Percentiles rank a stretch among this genome's conserved stretches.
Conservation (phyloP, 2,888 invertebrate species). For the Lottia gigantea region DNA sequence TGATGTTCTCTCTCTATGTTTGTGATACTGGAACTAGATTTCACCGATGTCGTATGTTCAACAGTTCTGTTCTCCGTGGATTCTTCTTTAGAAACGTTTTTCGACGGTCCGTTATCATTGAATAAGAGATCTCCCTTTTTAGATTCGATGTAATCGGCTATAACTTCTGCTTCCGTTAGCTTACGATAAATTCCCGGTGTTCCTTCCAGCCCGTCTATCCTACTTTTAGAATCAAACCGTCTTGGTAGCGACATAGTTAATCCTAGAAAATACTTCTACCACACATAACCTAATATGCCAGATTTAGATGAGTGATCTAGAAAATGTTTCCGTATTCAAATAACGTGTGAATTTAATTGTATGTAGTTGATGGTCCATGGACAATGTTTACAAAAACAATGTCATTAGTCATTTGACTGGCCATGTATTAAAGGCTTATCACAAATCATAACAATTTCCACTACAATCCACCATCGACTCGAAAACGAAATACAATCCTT, state of each 20-base stretch:
- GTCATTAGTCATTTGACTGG: neutral
- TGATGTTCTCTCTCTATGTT: neutral
- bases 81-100: neutral
- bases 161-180: conserved; percentile 25
- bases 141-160: conserved; percentile 11
- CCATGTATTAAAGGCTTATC: neutral
- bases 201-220: neutral
- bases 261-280: too few species aligned
- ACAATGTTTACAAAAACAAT: conserved; percentile 10
- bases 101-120: neutral
- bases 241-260: neutral
- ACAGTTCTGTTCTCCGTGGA: neutral
- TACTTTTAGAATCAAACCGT: neutral
- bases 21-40: neutral
- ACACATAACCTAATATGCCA: too few species aligned
- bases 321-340: too few species aligned
- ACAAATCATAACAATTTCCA: too few species aligned
- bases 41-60: neutral
- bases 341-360: neutral
- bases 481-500: too few species aligned
- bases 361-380: neutral
- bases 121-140: neutral
- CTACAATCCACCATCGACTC: too few species aligned
- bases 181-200: conserved; percentile 27
- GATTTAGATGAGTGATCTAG: too few species aligned